Evolutionary conservation across 2,113 vertebrate species (phyloP), one percentile per base, ranked within the genome.

Genomic region (Trogon melanurus): DNA sequence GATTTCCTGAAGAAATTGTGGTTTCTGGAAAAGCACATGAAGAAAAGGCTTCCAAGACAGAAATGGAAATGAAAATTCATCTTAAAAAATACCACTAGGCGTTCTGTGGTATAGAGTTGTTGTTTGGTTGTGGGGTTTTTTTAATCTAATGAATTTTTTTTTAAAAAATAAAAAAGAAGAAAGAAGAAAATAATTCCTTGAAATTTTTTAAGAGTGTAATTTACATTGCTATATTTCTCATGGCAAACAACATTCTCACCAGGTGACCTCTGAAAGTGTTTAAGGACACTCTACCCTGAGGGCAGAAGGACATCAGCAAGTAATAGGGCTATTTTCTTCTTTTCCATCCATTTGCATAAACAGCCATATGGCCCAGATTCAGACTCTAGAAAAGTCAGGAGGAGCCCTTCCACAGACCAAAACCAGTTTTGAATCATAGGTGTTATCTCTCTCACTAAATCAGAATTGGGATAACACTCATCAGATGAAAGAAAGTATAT

Each of bases 171-270:
- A 50, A 36, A 54, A 21, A 88, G 17, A 5, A 26, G 1, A 13
- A 6, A 18, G 29, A 30, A 38, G 87, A 32, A 58, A 19, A 1
- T 94, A 51, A 26, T 97, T 94, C 86, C 60, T 94, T 30, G 45
- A 91, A 94, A 79, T 71, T 7, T 91, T 97, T 91, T 70, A 62
- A 60, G 48, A 73, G 90, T 86, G 79, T 71, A 85, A 81, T 95
- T 95, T 92, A 47, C 50, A 90, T 72, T 53, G 61, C 18, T 95
- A 45, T 94, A 94, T 95, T 98, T 97, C 83, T 94, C 92, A 73
- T 90, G 85, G 54, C 41, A 90, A 95, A 56, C n/a, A 74, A 70
- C 83, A 6, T 87, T 94, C 76, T 90, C 71, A 73, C 14, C 8
- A 34, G 84, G 91, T 92, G 79, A 95, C 4, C 58, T 44, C 62